phyloP scores from a whole-genome alignment of 2,797 vertebrate species.

The Poecilia picta region DNA sequence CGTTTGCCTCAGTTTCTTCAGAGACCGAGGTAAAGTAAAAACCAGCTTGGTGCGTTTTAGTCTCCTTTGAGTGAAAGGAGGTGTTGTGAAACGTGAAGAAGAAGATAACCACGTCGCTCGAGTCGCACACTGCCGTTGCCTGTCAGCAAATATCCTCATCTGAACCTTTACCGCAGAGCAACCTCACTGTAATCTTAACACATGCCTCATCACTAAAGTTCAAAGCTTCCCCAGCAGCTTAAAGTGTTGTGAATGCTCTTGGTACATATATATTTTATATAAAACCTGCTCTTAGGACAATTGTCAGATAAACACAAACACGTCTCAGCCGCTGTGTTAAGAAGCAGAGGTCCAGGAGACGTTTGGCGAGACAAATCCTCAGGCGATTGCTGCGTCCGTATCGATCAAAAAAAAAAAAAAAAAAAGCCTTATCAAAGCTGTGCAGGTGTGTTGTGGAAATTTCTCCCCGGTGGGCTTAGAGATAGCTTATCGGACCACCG shows the following conservation, averaged over 20 bases:
- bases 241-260: neutral
- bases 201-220: conserved; percentile 19
- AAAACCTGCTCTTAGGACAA: neutral
- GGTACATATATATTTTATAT: conserved; percentile 3
- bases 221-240: conserved; percentile 16
- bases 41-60: neutral
- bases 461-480: neutral
- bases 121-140: neutral
- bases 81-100: neutral
- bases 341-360: neutral
- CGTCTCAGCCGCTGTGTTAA: neutral
- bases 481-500: conserved; percentile 10
- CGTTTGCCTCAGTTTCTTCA: neutral
- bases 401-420: conserved; percentile 36
- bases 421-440: conserved; percentile 34
- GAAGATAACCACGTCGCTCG: conserved; percentile 4
- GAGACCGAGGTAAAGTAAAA: neutral
- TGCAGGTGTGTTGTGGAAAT: conserved; percentile 19
- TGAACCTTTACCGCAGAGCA: conserved; percentile 19
- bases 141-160: conserved; percentile 8
- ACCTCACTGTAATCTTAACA: conserved; percentile 12
- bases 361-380: conserved; percentile 16
- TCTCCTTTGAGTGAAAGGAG: neutral
- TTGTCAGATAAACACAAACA: conserved; percentile 15
- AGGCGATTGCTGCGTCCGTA: conserved; percentile 15